Evolutionary conservation across 92 coral and sea anemone genomes (phyloP).

Genomic region (Heteractis magnifica): DNA sequence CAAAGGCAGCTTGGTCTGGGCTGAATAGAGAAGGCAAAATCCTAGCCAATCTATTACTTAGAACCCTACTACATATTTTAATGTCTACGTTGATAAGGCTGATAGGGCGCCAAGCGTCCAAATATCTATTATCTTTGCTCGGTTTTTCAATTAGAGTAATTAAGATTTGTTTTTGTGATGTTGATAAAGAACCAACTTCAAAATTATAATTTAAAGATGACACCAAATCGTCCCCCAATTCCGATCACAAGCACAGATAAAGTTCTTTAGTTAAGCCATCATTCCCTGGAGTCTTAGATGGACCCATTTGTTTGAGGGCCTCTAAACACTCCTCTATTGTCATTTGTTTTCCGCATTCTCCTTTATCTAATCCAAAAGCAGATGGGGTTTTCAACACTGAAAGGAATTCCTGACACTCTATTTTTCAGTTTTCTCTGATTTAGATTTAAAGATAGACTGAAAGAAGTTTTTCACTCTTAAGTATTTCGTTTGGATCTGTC

Average conservation of each 20-base stretch:
- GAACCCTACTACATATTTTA: too few species aligned
- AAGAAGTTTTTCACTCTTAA: conserved; percentile 16
- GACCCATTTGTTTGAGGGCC: conserved; percentile 17
- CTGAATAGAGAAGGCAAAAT: too few species aligned
- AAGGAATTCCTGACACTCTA: conserved; percentile 20
- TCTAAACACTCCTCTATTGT: conserved; percentile 32
- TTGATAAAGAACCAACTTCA: too few species aligned
- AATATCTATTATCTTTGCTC: too few species aligned
- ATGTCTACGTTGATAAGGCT: too few species aligned
- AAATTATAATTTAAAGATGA: too few species aligned
- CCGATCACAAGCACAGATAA: neutral
- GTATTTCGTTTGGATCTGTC: conserved; percentile 23
- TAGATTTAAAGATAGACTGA: conserved; percentile 6
- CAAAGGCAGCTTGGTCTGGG: too few species aligned
- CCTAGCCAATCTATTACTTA: too few species aligned
- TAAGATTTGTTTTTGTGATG: too few species aligned
- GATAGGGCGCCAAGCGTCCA: too few species aligned
- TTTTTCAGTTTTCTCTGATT: conserved; percentile 19
- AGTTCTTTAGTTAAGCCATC: neutral
- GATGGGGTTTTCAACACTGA: conserved; percentile 13
- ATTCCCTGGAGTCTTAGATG: conserved; percentile 32
- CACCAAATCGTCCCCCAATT: too few species aligned
- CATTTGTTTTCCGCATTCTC: conserved; percentile 27
- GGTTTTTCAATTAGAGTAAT: too few species aligned
- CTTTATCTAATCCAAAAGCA: conserved; percentile 5